Evolutionary conservation across 2,888 invertebrate species (phyloP).

Genomic region (Catocala nupta): DNA sequence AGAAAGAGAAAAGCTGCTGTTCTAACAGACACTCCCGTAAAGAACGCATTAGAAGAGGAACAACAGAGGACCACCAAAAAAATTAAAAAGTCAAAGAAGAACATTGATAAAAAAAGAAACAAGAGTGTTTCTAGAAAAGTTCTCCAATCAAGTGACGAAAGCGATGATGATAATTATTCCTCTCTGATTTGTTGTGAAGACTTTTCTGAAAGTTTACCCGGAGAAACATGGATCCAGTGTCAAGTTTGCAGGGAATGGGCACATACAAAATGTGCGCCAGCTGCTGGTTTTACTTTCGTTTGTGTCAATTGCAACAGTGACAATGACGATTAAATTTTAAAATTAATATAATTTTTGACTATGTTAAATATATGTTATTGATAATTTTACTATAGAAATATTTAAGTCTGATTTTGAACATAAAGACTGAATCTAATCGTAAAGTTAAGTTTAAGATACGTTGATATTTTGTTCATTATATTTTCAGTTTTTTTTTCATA

Average conservation of each 20-base stretch:
- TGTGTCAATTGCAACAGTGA: conserved; percentile 6
- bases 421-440: conserved; percentile 9
- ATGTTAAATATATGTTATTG: too few species aligned
- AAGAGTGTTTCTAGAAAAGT: not conserved
- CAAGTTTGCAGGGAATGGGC: conserved; percentile 41
- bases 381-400: not conserved
- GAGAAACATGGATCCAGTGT: conserved; percentile 46
- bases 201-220: conserved; percentile 48
- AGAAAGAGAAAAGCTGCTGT: conserved; percentile 40
- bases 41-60: conserved; percentile 20
- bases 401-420: conserved; percentile 11
- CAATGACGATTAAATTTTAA: not conserved
- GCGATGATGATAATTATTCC: not conserved
- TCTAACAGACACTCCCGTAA: conserved; percentile 41
- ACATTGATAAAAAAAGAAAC: not conserved
- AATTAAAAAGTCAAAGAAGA: conserved; percentile 9
- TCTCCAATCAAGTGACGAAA: not conserved
- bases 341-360: not conserved
- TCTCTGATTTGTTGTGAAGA: conserved; percentile 1
- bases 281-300: conserved; percentile 13
- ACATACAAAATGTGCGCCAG: conserved; percentile 30
- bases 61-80: not conserved
- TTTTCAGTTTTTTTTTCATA: not conserved
- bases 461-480: not conserved
- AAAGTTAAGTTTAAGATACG: conserved; percentile 9